Conservation (phyloP, 2,888 invertebrate species). For the Campoplex nolae region DNA sequence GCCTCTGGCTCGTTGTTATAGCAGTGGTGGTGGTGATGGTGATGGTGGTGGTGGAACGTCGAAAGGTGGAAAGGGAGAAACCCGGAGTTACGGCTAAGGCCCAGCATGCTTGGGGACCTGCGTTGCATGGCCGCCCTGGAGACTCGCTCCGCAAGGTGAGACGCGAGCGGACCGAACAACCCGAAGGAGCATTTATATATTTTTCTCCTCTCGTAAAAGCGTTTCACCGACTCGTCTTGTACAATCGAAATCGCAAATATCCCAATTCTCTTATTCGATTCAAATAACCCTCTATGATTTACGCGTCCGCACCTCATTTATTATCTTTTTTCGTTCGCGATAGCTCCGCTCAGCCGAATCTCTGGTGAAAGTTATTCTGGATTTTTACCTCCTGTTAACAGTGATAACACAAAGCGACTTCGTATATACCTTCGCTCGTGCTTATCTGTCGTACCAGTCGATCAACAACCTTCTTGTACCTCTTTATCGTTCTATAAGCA, state of each 20-base stretch:
- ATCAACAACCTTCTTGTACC: conserved; percentile 20
- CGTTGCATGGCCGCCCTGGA: conserved; percentile 82
- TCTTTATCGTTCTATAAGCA: conserved; percentile 32
- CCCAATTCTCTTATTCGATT: neutral
- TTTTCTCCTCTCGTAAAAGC: conserved; percentile 50
- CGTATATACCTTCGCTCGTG: conserved; percentile 37
- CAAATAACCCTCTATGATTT: neutral
- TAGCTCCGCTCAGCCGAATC: neutral
- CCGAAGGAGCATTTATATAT: conserved; percentile 34
- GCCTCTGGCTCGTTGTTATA: conserved; percentile 59
- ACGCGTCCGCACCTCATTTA: neutral
- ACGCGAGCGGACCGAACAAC: conserved; percentile 81
- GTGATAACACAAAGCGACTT: conserved; percentile 73
- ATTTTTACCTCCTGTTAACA: conserved; percentile 68
- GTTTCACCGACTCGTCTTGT: conserved; percentile 40
- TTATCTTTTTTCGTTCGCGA: neutral
- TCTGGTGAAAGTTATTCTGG: conserved; percentile 28
- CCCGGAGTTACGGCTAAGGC: conserved; percentile 69
- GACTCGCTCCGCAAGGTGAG: conserved; percentile 84
- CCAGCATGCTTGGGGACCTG: conserved; percentile 81
- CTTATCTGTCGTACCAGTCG: conserved; percentile 56
- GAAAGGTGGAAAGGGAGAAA: conserved; percentile 71
- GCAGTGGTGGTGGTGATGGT: conserved; percentile 57
- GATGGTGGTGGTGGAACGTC: conserved; percentile 60
- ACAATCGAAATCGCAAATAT: conserved; percentile 22